These are phyloP conservation scores for Sebastolobus alascanus DNA, from an alignment of 2,797 vertebrate genomes.

Conservation along the genomic window DNA sequence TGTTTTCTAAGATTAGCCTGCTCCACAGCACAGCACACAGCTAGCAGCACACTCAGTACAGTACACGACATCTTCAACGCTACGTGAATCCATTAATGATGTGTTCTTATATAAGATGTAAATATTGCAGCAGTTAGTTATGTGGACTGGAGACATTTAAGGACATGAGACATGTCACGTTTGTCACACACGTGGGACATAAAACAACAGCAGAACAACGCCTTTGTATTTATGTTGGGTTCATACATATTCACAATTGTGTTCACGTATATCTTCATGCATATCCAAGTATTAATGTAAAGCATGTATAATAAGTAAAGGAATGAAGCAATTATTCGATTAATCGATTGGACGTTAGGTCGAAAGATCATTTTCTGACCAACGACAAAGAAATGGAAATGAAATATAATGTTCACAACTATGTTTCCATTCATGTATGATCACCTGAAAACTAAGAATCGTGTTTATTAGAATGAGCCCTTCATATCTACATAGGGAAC, in stretches of 20 bases:
- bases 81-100: constrained; percentile 27
- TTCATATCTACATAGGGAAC: no score
- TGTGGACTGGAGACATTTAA: not conserved
- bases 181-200: not conserved
- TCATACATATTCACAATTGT: not conserved
- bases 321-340: not conserved
- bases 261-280: not conserved
- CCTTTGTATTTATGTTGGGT: not conserved
- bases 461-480: no score
- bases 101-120: constrained; percentile 38
- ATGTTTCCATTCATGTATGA: no score
- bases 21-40: constrained; percentile 54
- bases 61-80: constrained; percentile 20
- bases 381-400: no score
- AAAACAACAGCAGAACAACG: not conserved
- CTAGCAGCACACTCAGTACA: constrained; percentile 43
- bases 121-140: constrained; percentile 27
- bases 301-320: not conserved
- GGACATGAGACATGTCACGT: not conserved
- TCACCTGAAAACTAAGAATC: no score
- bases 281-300: not conserved
- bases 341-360: not conserved
- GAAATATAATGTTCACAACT: no score
- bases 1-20: constrained; percentile 79
- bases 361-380: rapidly evolving